Base-by-base conservation (phyloP, 2,888 invertebrate genomes). In the Caenorhabditis japonica region DNA sequence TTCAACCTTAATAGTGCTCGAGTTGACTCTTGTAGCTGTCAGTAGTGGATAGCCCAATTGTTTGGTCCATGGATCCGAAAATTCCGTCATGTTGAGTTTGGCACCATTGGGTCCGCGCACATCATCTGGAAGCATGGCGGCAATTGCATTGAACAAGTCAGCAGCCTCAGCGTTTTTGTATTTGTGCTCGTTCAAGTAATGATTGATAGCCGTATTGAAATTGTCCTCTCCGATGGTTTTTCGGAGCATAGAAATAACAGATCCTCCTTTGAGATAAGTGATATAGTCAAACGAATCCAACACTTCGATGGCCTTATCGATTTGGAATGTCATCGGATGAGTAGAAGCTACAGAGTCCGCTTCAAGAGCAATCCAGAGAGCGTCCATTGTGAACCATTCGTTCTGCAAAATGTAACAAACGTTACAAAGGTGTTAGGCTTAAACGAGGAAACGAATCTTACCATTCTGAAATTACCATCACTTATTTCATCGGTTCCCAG, bases 241-340 rank as follows among this genome's bases (percentile, higher is more conserved):
- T n/a, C 76, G 59, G 13, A 85, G 43, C 86, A 85, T 85, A 7
- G 77, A 71, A 27, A 85, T 47, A 2, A 86, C 72, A 2, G 83
- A 68, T 12, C 39, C 34, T 39, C 62, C 62, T 53, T 62, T 15
- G 83, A 82, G 41, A 87, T 95, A 95, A 0, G 94, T 94, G 79
- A 95, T 95, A 62, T 92, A 91, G 87, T 94, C 94, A 84, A 94
- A 94, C 49, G 94, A 93, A 85, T 95, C 94, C 70, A 92, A 92
- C 38, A 95, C 94, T 89, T 95, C 94, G 83, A 93, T 93, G 0
- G 94, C 94, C 88, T 94, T 92, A 3, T 91, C 91, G 7, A 95
- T 94, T 84, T 72, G 52, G 0, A 94, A 92, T 0, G 92, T 93
- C 66, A 94, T 92, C 77, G 93, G 93, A 88, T 94, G 94, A 0